These are phyloP conservation scores for Pelvicachromis taeniatus DNA, from an alignment of 2,113 vertebrate genomes.

Conservation along the genomic window DNA sequence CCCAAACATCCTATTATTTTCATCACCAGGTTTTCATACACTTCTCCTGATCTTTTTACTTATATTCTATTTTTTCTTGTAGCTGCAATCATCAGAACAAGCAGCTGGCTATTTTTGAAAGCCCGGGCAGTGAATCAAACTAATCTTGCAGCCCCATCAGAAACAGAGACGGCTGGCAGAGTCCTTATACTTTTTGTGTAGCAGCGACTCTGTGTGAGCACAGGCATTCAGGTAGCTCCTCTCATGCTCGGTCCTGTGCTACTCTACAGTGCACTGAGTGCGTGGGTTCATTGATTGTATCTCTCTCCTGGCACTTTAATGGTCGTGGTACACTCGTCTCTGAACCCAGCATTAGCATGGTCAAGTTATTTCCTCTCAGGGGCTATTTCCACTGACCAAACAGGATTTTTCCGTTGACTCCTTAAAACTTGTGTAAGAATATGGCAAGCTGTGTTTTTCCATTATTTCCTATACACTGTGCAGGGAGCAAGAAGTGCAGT, in stretches of 20 bases:
- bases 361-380: slow-evolving; percentile 79
- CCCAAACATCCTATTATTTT: background rate
- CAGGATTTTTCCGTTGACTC: slow-evolving; percentile 77
- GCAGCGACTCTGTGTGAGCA: slow-evolving; percentile 32
- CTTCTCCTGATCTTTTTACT: background rate
- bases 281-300: slow-evolving; percentile 78
- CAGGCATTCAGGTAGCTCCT: slow-evolving; percentile 39
- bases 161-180: background rate
- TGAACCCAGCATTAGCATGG: slow-evolving; percentile 66
- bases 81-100: slow-evolving; percentile 27
- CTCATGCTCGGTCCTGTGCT: slow-evolving; percentile 28
- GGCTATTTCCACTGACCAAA: slow-evolving; percentile 77
- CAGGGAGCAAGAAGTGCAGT: background rate
- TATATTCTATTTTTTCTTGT: background rate
- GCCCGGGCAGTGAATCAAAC: background rate
- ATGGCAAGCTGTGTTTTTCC: slow-evolving; percentile 73
- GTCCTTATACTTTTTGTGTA: slow-evolving; percentile 49
- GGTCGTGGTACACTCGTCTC: slow-evolving; percentile 71
- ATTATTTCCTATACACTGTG: slow-evolving; percentile 64
- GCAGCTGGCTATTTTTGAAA: slow-evolving; percentile 29
- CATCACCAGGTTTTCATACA: background rate
- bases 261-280: slow-evolving; percentile 53
- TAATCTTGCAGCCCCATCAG: background rate
- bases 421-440: slow-evolving; percentile 69
- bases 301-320: slow-evolving; percentile 73